Evolutionary conservation across 2,113 vertebrate species (phyloP).

Genomic region (Corythoichthys intestinalis): DNA sequence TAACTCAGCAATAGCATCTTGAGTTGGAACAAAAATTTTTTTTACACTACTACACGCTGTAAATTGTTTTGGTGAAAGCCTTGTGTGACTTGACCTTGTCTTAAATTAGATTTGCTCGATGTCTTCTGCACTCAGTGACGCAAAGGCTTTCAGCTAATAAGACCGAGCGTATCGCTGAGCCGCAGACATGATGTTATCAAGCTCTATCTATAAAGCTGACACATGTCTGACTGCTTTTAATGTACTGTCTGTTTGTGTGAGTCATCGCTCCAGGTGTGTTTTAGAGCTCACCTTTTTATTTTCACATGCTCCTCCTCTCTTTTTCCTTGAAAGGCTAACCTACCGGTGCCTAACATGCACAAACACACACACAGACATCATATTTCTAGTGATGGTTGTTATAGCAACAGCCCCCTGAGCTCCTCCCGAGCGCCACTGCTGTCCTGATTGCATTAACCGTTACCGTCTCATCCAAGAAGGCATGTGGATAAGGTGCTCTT

Average conservation of each 20-base stretch:
- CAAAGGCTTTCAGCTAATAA: conserved; percentile 45
- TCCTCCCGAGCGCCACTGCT: background rate
- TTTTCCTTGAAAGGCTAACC: background rate
- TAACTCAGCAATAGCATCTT: conserved; percentile 27
- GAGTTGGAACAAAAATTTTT: background rate
- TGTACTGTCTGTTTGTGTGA: conserved; percentile 21
- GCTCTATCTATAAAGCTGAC: conserved; percentile 24
- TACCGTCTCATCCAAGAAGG: conserved; percentile 27
- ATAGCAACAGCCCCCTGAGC: conserved; percentile 46
- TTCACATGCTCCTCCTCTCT: background rate
- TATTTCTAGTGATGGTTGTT: conserved; percentile 26
- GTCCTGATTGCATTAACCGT: conserved; percentile 39
- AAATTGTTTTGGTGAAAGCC: background rate
- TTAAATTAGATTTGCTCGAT: conserved; percentile 40
- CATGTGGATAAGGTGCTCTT: conserved; percentile 16
- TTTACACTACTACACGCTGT: too few relatives aligned
- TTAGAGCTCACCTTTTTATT: conserved; percentile 1
- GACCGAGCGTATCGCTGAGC: conserved; percentile 36
- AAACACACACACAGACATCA: background rate
- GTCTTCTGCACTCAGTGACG: conserved; percentile 37
- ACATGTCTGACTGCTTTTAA: conserved; percentile 12
- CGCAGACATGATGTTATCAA: conserved; percentile 30
- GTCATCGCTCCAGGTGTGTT: conserved; percentile 35
- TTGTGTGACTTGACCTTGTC: conserved; percentile 18
- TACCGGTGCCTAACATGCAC: background rate